Base-by-base conservation (phyloP, 2,797 vertebrate genomes). In the Garrulus glandarius region DNA sequence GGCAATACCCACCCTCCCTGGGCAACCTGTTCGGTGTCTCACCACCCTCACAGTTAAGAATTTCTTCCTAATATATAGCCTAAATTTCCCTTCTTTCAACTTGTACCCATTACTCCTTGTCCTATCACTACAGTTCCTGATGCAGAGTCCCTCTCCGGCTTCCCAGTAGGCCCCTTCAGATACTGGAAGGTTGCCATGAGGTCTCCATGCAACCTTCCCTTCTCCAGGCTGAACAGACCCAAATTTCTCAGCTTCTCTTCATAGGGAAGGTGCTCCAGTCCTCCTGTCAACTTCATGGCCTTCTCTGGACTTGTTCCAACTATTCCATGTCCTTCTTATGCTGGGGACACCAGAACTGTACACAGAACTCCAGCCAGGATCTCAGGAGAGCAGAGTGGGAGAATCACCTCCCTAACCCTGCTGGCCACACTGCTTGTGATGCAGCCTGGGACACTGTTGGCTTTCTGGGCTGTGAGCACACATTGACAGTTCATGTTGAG, bases 401-500 rank as follows among this genome's bases (percentile, higher is more conserved):
- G 20, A 64, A 76, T 30, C 71, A 30, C 15, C 15, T 30, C 17
- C 24, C 39, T 56, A 6, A 18, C 30, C 7, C 29, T 39, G 24
- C 21, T 57, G 23, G 29, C 16, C 14, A 16, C 2, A 5, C 2
- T 34, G 4, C 43, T 52, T 77, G 52, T 34, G 65, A 30, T 19
- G 37, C 44, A 64, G 21, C 17, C n/a, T 21, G 39, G 64, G 37
- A 26, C 10, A 5, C 5, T 7, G 0, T 1, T 50, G 29, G 29
- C 24, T 30, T 63, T 89, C 79, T 34, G 20, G 43, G 43, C 29
- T 70, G 14, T 3, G 8, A 76, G 43, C 1, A 5, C 27, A 76
- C 29, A 26, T 11, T 76, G 20, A 13, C 0, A 0, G 43, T 2
- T 44, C 56, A 34, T 30, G 23, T 5, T 14, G 30, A 53, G 30